These are phyloP conservation scores for Ceratitis capitata DNA, from an alignment of 1,140 invertebrate species.

Conservation along the genomic window DNA sequence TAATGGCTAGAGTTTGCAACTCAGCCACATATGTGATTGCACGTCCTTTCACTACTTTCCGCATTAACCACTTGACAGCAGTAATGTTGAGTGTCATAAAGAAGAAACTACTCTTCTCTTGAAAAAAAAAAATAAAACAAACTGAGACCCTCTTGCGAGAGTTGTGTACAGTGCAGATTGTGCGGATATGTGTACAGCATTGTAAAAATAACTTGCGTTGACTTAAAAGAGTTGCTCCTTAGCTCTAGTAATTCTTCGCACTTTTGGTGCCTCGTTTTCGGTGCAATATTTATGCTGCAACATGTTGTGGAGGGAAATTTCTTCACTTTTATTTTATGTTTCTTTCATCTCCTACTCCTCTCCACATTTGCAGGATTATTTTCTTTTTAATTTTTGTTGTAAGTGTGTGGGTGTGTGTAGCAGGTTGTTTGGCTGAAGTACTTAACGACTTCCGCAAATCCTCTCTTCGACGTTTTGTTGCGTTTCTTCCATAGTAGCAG, in stretches of 20 bases:
- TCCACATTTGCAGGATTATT: neutral
- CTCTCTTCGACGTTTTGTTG: neutral
- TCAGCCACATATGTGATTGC: no score
- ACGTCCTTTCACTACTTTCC: no score
- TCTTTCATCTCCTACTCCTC: neutral
- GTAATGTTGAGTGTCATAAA: no score
- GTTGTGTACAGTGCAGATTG: neutral
- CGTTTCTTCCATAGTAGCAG: neutral
- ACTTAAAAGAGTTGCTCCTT: neutral
- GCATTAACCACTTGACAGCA: no score
- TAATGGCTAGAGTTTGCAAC: no score
- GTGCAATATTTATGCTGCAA: neutral
- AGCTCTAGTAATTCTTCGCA: neutral
- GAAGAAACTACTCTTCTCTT: no score
- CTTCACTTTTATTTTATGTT: neutral
- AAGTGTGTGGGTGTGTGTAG: no score
- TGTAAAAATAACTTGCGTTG: neutral
- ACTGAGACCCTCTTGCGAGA: neutral
- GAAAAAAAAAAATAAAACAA: neutral
- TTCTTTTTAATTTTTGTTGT: neutral
- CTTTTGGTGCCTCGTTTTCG: neutral
- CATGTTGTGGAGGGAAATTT: neutral
- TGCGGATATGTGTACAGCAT: neutral
- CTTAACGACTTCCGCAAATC: conserved; percentile 1
- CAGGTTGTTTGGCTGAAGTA: neutral